Conservation (phyloP, 1,140 invertebrate genomes). For the Drosophila pseudoobscura region DNA sequence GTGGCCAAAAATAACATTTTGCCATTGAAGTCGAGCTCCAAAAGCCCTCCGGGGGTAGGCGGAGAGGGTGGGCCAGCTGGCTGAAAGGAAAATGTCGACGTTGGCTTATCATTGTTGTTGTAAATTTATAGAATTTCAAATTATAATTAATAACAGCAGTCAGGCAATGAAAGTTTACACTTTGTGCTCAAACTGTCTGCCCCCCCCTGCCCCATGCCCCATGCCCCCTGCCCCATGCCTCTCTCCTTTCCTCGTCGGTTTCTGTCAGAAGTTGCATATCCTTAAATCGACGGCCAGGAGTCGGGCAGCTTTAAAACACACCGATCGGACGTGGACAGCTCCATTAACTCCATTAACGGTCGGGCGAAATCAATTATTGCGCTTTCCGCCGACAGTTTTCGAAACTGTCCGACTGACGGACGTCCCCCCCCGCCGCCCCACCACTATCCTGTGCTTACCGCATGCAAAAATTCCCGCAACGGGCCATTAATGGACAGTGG, state of each 20-base stretch:
- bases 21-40: constrained; percentile 6
- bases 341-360: constrained; percentile 63
- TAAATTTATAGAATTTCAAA: constrained; percentile 74
- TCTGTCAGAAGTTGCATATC: not conserved
- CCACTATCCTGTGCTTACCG: constrained; percentile 18
- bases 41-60: no score
- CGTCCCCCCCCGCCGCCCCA: not conserved
- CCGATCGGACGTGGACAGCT: constrained; percentile 31
- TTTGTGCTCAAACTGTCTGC: constrained; percentile 32
- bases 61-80: no score
- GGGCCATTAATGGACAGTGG: constrained; percentile 38
- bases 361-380: constrained; percentile 61
- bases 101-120: constrained; percentile 33
- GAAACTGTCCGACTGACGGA: no score
- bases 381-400: constrained; percentile 40
- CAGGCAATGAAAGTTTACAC: constrained; percentile 54
- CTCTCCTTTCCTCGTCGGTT: no score
- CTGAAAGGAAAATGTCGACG: not conserved
- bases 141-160: constrained; percentile 66
- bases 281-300: constrained; percentile 4
- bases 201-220: not conserved
- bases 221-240: no score
- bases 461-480: constrained; percentile 41
- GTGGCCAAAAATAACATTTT: constrained; percentile 16
- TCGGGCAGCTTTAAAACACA: constrained; percentile 14